Conservation (phyloP, 92 coral and sea anemone species). For the Zoanthus gigantus region DNA sequence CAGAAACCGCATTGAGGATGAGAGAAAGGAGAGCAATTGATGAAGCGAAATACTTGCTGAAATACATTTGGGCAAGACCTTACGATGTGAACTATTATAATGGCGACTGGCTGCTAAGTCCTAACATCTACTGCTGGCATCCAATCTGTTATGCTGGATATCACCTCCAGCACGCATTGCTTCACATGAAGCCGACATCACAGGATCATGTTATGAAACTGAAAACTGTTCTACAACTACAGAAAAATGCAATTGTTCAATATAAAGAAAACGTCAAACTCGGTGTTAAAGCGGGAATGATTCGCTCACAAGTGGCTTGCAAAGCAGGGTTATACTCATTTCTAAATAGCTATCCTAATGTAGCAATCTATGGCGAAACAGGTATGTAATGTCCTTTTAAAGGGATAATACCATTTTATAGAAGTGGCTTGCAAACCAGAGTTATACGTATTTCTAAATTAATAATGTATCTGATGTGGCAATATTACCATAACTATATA, state of each 20-base stretch:
- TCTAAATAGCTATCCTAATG: slow-evolving; percentile 40
- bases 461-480: too few relatives aligned
- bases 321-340: slow-evolving; percentile 73
- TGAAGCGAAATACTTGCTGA: slow-evolving; percentile 65
- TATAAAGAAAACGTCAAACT: slow-evolving; percentile 77
- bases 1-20: slow-evolving; percentile 49
- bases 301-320: slow-evolving; percentile 81
- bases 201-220: slow-evolving; percentile 49
- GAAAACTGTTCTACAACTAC: slow-evolving; percentile 48
- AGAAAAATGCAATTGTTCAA: slow-evolving; percentile 63
- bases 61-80: slow-evolving; percentile 67
- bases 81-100: slow-evolving; percentile 77
- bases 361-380: slow-evolving; percentile 49
- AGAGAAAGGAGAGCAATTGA: slow-evolving; percentile 72
- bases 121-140: slow-evolving; percentile 86
- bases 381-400: slow-evolving; percentile 27
- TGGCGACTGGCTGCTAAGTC: slow-evolving; percentile 91
- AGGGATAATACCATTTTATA: too few relatives aligned
- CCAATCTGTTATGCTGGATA: slow-evolving; percentile 36
- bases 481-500: too few relatives aligned
- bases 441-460: too few relatives aligned
- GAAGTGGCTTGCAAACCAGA: too few relatives aligned
- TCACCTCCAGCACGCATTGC: neutral
- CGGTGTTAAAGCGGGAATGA: slow-evolving; percentile 89
- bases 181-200: slow-evolving; percentile 50